Percentiles rank a stretch among this genome's conserved stretches.
Evolutionary conservation across 2,888 invertebrate species (phyloP).

Genomic region (Pemphredon lugubris): DNA sequence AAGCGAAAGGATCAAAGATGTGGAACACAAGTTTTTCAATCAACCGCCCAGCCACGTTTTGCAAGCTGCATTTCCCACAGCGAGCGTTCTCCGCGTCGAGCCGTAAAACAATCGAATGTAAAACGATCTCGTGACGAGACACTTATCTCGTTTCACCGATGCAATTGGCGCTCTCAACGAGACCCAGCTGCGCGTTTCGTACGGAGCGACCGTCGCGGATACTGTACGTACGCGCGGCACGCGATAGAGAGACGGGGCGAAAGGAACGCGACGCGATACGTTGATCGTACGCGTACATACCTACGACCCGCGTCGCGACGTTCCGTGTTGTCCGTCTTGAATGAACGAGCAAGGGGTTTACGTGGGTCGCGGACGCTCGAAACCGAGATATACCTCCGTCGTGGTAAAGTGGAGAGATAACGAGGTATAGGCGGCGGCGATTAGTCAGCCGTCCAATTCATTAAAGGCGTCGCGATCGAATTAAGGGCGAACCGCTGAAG

Average conservation of each 20-base stretch:
- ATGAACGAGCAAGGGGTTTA: conserved; percentile 25
- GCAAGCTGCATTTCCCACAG: not conserved
- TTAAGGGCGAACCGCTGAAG: conserved; percentile 53
- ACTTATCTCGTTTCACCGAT: not conserved
- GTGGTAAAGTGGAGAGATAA: not conserved
- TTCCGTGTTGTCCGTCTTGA: conserved; percentile 13
- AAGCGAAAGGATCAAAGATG: no score
- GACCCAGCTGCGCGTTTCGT: not conserved
- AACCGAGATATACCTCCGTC: conserved; percentile 22
- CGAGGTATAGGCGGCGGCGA: conserved; percentile 30
- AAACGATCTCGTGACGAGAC: not conserved
- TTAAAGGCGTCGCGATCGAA: conserved; percentile 56
- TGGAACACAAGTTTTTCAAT: no score
- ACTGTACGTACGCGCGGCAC: no score
- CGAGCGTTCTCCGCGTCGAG: not conserved
- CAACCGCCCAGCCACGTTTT: no score
- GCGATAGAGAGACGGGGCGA: not conserved
- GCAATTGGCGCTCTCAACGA: not conserved
- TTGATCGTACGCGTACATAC: conserved; percentile 32
- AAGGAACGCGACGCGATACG: conserved; percentile 18
- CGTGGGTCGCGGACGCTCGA: conserved; percentile 19
- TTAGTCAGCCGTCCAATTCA: conserved; percentile 51
- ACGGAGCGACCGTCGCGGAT: not conserved
- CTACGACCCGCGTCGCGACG: no score
- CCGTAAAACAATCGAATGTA: not conserved